phyloP scores from a whole-genome alignment of 2,797 vertebrate species.

The Microctenopoma lineatum region DNA sequence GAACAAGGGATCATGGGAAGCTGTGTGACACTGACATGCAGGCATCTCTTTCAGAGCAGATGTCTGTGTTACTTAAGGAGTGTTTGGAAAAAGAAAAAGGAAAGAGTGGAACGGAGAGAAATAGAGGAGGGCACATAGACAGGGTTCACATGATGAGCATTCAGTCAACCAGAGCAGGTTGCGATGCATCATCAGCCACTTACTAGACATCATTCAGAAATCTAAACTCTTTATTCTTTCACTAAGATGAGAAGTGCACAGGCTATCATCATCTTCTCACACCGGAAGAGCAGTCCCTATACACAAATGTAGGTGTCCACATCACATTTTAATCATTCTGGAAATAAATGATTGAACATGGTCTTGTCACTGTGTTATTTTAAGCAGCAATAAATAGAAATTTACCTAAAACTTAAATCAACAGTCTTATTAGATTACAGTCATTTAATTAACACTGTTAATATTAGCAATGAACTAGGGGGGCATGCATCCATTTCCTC shows the following conservation, averaged over 20 bases:
- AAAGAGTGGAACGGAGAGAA: constrained; percentile 60
- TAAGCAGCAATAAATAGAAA: neutral
- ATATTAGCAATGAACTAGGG: neutral
- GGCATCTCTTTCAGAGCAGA: constrained; percentile 88
- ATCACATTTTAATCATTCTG: constrained; percentile 17
- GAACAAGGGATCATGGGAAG: constrained; percentile 95
- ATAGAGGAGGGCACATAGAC: constrained; percentile 69
- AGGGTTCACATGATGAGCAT: constrained; percentile 86
- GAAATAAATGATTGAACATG: neutral
- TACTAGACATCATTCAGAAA: constrained; percentile 72
- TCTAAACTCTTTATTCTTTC: constrained; percentile 42
- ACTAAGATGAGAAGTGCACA: constrained; percentile 16
- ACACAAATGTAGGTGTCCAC: constrained; percentile 18
- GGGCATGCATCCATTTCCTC: constrained; percentile 13
- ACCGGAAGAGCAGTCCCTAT: constrained; percentile 9
- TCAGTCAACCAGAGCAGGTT: constrained; percentile 85
- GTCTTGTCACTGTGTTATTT: neutral
- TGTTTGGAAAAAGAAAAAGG: constrained; percentile 41
- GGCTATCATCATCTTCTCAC: constrained; percentile 18
- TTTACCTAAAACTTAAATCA: constrained; percentile 2
- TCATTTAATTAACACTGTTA: constrained; percentile 18
- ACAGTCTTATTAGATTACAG: neutral
- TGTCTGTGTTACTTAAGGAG: constrained; percentile 83
- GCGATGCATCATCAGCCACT: constrained; percentile 88
- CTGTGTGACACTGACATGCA: constrained; percentile 88